Evolutionary conservation across 2,888 invertebrate species (phyloP).

Genomic region (Polydrusus tereticollis): DNA sequence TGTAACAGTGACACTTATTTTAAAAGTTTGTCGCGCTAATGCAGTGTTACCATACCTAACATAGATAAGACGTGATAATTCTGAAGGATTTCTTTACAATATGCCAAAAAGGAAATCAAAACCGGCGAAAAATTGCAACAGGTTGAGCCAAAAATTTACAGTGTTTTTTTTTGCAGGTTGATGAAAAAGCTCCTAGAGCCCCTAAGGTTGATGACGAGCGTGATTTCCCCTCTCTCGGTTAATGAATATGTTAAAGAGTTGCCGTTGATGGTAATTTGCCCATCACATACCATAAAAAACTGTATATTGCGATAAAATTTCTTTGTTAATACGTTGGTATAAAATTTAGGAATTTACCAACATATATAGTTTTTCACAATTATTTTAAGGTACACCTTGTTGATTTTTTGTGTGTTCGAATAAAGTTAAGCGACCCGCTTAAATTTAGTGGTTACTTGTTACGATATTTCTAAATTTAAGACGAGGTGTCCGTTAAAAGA

Average conservation of each 20-base stretch:
- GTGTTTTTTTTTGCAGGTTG: conserved; percentile 53
- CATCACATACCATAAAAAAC: conserved; percentile 51
- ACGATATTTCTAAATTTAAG: conserved; percentile 39
- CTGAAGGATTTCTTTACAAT: no score
- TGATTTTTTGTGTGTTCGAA: conserved; percentile 50
- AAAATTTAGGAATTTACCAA: conserved; percentile 58
- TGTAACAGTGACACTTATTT: no score
- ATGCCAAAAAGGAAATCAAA: no score
- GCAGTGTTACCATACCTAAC: no score
- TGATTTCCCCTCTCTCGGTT: conserved; percentile 94
- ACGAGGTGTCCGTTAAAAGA: conserved; percentile 23
- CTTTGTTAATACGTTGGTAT: conserved; percentile 59
- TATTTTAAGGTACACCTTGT: conserved; percentile 47
- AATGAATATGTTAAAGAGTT: conserved; percentile 60
- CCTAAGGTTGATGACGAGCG: conserved; percentile 96
- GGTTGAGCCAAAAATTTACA: not conserved
- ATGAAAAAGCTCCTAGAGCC: conserved; percentile 67
- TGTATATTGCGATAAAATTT: conserved; percentile 57
- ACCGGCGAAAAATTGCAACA: not conserved
- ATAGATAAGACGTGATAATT: no score
- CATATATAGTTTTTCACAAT: conserved; percentile 52
- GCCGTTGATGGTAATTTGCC: conserved; percentile 46
- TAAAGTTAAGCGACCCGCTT: conserved; percentile 38
- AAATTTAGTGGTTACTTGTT: conserved; percentile 36
- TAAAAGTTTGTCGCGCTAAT: no score